Evolutionary conservation across 2,113 vertebrate species (phyloP), one percentile per base, ranked within the genome.

Genomic region (Phrynosoma platyrhinos): DNA sequence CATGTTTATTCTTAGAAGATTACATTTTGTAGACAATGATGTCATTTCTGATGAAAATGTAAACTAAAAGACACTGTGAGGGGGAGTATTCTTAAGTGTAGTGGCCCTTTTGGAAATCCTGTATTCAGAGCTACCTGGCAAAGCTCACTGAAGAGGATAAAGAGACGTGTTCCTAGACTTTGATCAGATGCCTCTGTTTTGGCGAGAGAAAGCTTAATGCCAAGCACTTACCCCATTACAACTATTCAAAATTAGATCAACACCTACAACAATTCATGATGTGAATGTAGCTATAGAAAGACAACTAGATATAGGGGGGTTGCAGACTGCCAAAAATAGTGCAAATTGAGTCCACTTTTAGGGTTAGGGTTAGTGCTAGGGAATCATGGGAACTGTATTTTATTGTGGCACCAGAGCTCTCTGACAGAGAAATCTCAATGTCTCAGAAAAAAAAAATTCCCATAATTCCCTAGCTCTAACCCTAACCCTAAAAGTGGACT

Each of bases 11-110:
- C 52, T 92, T 52, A 69, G 71, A 30, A 83, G 47, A 89, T 89
- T 89, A 23, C 80, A 87, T 81, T 80, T 1, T 90, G 69, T 82
- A 89, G 90, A 85, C 85, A 80, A 72, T 93, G 86, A 93, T 0
- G 0, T 90, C 88, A 84, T 32, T 84, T 89, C 82, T 0, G 79
- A 92, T 93, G 90, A 91, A 89, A 87, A 71, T 75, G 77, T 85
- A 72, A 90, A 71, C 88, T 71, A 14, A 80, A 80, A 55, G 69
- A 88, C 55, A 79, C 13, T 87, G 91, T 36, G 47, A 1, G 47
- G 86, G 87, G 85, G 90, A 79, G 32, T 76, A 76, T 92, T 71
- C 32, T 87, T 78, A 84, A 87, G n/a, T 0, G 2, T 82, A 74
- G 75, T 10, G 53, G 23, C 9, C 18, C 20, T 71, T 83, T 69